phyloP scores from a whole-genome alignment of 1,140 invertebrate genomes.

The Drosophila grimshawi region DNA sequence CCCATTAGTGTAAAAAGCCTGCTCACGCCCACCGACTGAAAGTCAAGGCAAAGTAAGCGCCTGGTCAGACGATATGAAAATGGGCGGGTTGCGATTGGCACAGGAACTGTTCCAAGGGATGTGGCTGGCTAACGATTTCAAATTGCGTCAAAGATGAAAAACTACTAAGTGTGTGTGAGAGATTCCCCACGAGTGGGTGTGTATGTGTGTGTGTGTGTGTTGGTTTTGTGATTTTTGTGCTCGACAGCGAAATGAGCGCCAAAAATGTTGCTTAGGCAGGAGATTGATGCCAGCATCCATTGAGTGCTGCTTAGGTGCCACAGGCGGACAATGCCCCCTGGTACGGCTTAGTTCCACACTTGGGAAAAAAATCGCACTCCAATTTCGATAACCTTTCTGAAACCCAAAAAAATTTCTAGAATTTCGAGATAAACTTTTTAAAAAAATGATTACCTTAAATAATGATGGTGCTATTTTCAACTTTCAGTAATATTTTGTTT shows the following conservation, averaged over 20 bases:
- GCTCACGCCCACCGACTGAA: slow-evolving; percentile 52
- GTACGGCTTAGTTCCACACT: slow-evolving; percentile 10
- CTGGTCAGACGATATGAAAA: slow-evolving; percentile 27
- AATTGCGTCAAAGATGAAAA: slow-evolving; percentile 71
- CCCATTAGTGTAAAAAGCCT: slow-evolving; percentile 78
- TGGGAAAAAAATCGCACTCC: not conserved
- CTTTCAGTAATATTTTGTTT: no score
- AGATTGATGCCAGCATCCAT: slow-evolving; percentile 65
- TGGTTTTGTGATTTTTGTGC: slow-evolving; percentile 46
- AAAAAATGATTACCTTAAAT: no score
- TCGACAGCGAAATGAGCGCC: slow-evolving; percentile 66
- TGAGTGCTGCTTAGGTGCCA: slow-evolving; percentile 48
- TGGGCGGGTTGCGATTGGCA: slow-evolving; percentile 23
- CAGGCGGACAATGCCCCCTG: slow-evolving; percentile 20
- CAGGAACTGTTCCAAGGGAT: slow-evolving; percentile 33
- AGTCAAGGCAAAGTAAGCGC: slow-evolving; percentile 46
- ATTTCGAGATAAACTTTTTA: no score
- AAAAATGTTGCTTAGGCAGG: slow-evolving; percentile 68
- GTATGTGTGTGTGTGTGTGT: slow-evolving; percentile 18
- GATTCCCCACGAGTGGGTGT: not conserved
- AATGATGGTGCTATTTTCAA: no score
- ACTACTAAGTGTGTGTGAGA: slow-evolving; percentile 38
- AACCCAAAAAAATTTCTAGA: no score
- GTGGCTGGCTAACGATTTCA: slow-evolving; percentile 63
- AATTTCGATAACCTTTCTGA: no score